phyloP scores from a whole-genome alignment of 2,797 vertebrate species.

The Fundulus diaphanus region DNA sequence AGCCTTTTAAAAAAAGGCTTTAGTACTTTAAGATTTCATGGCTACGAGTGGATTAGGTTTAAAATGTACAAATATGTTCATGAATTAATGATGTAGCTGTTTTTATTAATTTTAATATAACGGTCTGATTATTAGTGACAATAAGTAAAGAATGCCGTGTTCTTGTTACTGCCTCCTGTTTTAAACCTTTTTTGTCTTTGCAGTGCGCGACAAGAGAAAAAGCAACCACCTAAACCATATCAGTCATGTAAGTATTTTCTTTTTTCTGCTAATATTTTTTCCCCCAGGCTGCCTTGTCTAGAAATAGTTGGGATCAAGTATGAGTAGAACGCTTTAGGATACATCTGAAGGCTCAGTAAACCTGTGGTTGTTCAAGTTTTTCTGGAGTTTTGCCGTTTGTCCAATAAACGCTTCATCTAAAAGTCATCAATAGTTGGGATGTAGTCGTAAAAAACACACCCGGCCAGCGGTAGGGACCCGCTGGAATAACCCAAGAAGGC shows the following conservation, averaged over 20 bases:
- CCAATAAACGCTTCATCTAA: background rate
- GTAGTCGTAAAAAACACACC: no score
- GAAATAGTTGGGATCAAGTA: background rate
- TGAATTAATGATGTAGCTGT: no score
- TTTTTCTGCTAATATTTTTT: background rate
- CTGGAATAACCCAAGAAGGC: no score
- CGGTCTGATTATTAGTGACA: background rate
- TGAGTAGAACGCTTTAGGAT: no score
- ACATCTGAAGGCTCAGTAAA: background rate
- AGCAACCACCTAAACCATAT: slow-evolving; percentile 98
- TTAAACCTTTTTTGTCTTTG: slow-evolving; percentile 57
- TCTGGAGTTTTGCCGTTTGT: background rate
- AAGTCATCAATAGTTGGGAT: no score
- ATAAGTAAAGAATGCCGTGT: background rate
- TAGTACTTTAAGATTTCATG: no score
- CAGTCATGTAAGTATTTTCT: slow-evolving; percentile 80
- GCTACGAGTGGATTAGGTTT: no score
- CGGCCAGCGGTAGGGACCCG: no score
- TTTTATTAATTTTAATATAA: background rate
- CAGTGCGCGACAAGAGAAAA: slow-evolving; percentile 98
- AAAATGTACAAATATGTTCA: no score
- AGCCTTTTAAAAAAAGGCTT: no score
- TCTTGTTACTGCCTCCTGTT: background rate
- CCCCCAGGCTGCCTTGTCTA: background rate
- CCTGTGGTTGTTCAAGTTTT: background rate